phyloP scores from a whole-genome alignment of 1,140 invertebrate genomes.

The Rhopalosiphum padi region DNA sequence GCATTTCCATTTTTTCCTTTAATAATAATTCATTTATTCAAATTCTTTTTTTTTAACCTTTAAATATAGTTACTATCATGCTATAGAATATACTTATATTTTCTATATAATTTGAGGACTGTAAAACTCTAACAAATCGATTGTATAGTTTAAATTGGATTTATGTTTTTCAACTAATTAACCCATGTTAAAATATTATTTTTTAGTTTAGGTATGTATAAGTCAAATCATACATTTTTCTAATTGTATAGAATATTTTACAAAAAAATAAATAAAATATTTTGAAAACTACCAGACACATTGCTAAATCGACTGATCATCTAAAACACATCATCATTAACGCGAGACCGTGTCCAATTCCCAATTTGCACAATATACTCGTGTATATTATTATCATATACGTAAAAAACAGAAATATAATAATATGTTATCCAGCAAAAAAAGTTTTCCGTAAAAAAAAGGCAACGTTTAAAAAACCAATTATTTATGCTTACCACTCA shows the following conservation, averaged over 20 bases:
- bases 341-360: background rate
- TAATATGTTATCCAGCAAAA: background rate
- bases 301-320: background rate
- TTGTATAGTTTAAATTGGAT: background rate
- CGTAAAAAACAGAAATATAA: background rate
- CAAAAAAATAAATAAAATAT: background rate
- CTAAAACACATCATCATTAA: background rate
- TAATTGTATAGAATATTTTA: background rate
- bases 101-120: too few species aligned
- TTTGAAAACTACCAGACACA: background rate
- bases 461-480: background rate
- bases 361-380: background rate
- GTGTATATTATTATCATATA: background rate
- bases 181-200: background rate
- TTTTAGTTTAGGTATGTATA: background rate
- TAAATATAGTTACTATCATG: too few species aligned
- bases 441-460: background rate
- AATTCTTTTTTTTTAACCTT: too few species aligned
- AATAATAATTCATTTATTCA: too few species aligned
- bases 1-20: too few species aligned
- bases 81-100: too few species aligned
- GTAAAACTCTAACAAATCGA: too few species aligned
- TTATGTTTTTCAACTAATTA: background rate
- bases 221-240: background rate
- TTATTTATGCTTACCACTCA: background rate